A percentile compares a stretch with the other conserved stretches of the same genome.
Conservation (phyloP, 2,113 vertebrate species). For the Vulpes ferrilata region DNA sequence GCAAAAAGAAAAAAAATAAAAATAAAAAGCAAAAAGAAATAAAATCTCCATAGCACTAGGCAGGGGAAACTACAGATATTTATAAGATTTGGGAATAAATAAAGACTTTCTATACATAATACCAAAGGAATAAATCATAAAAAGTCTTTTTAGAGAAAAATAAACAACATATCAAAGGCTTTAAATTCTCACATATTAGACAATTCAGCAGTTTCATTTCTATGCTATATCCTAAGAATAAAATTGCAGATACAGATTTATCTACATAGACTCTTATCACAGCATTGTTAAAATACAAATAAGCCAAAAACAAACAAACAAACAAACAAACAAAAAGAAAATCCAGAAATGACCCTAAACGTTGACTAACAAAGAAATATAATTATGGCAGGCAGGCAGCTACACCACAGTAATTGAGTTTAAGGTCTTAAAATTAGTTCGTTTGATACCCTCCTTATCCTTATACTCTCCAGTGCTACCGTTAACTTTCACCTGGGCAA, state of each 20-base stretch:
- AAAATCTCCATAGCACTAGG: neutral
- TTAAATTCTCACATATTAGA: neutral
- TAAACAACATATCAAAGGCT: neutral
- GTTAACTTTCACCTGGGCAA: neutral
- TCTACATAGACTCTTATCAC: neutral
- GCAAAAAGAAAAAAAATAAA: neutral
- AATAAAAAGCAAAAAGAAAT: constrained; percentile 1
- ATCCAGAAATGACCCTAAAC: neutral
- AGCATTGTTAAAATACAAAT: neutral
- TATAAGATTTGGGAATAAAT: neutral
- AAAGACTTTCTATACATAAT: neutral
- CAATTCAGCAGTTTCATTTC: neutral
- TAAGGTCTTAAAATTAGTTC: neutral
- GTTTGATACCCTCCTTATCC: neutral
- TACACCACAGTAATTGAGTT: neutral
- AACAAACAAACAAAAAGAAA: neutral
- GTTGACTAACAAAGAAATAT: neutral
- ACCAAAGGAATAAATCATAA: neutral
- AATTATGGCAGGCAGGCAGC: neutral
- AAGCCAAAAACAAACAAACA: neutral
- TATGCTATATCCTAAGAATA: neutral
- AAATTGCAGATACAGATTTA: neutral
- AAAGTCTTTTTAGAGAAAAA: constrained; percentile 3
- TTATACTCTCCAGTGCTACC: neutral
- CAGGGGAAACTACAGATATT: neutral